These are phyloP conservation scores for Eulemur albifrons DNA, from an alignment of 2,797 vertebrate genomes.

Conservation along the genomic window DNA sequence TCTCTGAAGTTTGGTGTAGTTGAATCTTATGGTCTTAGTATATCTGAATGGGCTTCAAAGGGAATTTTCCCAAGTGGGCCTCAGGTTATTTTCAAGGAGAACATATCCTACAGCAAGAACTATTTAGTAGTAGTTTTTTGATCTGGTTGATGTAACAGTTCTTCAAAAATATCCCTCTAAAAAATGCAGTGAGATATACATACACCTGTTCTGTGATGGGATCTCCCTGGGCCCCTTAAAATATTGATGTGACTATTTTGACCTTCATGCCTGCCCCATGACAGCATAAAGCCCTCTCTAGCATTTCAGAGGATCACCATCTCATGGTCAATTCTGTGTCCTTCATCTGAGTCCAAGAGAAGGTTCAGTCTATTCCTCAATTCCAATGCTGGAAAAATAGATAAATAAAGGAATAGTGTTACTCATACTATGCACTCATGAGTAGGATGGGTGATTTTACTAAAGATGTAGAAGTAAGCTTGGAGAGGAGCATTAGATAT, in stretches of 20 bases:
- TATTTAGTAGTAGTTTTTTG: too few relatives aligned
- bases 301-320: background rate
- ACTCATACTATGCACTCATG: background rate
- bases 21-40: background rate
- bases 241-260: background rate
- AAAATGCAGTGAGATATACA: background rate
- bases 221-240: background rate
- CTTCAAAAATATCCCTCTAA: background rate
- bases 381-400: background rate
- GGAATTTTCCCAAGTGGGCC: background rate
- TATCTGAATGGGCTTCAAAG: background rate
- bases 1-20: background rate
- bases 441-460: background rate
- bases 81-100: background rate
- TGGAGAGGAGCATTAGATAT: background rate
- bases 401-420: background rate
- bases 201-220: background rate
- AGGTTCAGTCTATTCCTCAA: background rate
- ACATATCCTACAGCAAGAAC: background rate
- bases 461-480: background rate
- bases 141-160: background rate
- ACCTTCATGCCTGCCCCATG: background rate
- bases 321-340: background rate
- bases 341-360: background rate
- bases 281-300: background rate